A percentile compares a stretch with the other conserved stretches of the same genome.
phyloP scores from a whole-genome alignment of 1,140 invertebrate species.

The Pseudachorutes palmiensis region DNA sequence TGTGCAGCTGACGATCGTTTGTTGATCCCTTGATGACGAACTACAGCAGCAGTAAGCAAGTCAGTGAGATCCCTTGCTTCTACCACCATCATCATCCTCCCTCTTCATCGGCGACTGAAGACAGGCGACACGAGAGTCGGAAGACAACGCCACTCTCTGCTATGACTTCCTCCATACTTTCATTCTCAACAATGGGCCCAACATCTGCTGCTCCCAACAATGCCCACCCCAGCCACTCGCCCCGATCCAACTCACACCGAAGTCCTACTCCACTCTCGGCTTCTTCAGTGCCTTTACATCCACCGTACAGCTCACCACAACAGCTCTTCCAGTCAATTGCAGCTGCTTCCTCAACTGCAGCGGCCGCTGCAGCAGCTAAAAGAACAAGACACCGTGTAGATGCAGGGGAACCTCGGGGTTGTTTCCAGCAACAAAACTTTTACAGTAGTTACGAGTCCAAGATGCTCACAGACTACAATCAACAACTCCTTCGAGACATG shows the following conservation, averaged over 20 bases:
- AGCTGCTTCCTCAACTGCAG: neutral
- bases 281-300: slow-evolving; percentile 2
- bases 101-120: neutral
- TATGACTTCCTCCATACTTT: slow-evolving; percentile 3
- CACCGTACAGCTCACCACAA: slow-evolving; percentile 4
- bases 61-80: slow-evolving; percentile 3
- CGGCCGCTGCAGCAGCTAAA: slow-evolving; percentile 1
- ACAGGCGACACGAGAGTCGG: slow-evolving; percentile 4
- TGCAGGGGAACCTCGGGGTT: slow-evolving; percentile 26
- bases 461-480: slow-evolving; percentile 12
- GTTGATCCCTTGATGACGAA: slow-evolving; percentile 10
- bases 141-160: neutral
- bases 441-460: slow-evolving; percentile 4
- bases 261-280: neutral
- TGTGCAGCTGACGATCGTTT: neutral
- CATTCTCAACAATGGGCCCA: slow-evolving; percentile 7
- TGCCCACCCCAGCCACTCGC: neutral
- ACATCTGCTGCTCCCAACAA: slow-evolving; percentile 11
- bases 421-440: slow-evolving; percentile 15
- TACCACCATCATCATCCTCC: too few relatives aligned
- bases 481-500: slow-evolving; percentile 16
- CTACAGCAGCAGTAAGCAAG: neutral
- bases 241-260: neutral
- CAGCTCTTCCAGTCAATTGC: slow-evolving; percentile 11
- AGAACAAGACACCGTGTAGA: slow-evolving; percentile 21